Percentiles rank a stretch among this genome's conserved stretches.
Evolutionary conservation across 30 jellyfish, hydroid and myxozoan species (phyloP).

Genomic region (Morbakka virulenta): DNA sequence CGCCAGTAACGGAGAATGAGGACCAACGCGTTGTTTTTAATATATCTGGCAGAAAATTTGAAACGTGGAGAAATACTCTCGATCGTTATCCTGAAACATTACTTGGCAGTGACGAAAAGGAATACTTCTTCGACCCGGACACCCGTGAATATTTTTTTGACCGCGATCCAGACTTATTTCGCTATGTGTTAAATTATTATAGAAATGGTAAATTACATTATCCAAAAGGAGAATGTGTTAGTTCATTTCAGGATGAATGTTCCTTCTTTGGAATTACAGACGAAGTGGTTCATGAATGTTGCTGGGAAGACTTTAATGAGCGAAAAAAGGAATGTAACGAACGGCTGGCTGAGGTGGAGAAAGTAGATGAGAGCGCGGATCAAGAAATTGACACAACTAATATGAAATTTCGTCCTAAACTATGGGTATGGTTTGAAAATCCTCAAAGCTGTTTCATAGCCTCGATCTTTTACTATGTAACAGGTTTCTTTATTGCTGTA

Average conservation of each 20-base stretch:
- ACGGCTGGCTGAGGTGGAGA: constrained; percentile 64
- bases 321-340: constrained; percentile 65
- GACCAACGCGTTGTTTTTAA: constrained; percentile 47
- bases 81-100: constrained; percentile 69
- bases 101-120: constrained; percentile 88
- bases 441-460: constrained; percentile 83
- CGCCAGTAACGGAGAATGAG: constrained; percentile 26
- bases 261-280: constrained; percentile 82
- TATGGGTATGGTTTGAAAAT: constrained; percentile 83
- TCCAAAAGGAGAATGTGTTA: constrained; percentile 86
- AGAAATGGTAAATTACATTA: constrained; percentile 83
- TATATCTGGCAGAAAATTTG: constrained; percentile 90
- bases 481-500: constrained; percentile 89
- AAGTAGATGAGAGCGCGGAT: constrained; percentile 31
- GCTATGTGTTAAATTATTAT: constrained; percentile 72
- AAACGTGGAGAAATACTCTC: constrained; percentile 79
- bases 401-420: constrained; percentile 61
- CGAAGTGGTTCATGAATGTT: constrained; percentile 65
- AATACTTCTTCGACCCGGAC: constrained; percentile 70
- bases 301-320: constrained; percentile 73
- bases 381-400: constrained; percentile 31
- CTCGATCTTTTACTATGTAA: constrained; percentile 66
- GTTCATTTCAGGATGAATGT: constrained; percentile 79
- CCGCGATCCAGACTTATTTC: constrained; percentile 90
- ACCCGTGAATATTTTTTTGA: constrained; percentile 80